A percentile compares a stretch with the other conserved stretches of the same genome.
phyloP scores from a whole-genome alignment of 2,888 invertebrate genomes.

The Orthonychiurus folsomi region DNA sequence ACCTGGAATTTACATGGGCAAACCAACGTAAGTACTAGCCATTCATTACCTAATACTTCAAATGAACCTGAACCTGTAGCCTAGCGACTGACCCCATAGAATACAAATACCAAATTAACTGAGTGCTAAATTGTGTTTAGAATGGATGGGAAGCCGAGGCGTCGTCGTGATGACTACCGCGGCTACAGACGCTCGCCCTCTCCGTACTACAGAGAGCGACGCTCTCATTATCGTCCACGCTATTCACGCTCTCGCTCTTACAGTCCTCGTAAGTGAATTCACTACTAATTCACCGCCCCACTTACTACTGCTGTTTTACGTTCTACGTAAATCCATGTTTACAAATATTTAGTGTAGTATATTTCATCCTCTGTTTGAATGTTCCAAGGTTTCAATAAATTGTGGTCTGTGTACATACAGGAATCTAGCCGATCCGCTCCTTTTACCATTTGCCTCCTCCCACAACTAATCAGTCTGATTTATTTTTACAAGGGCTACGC shows the following conservation, averaged over 20 bases:
- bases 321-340: too few relatives aligned
- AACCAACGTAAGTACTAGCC: slow-evolving; percentile 64
- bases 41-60: not conserved
- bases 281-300: too few relatives aligned
- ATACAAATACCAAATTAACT: not conserved
- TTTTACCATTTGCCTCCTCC: not conserved
- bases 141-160: slow-evolving; percentile 44
- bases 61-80: too few relatives aligned
- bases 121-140: too few relatives aligned
- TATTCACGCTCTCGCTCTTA: slow-evolving; percentile 66
- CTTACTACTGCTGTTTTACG: too few relatives aligned
- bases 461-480: not conserved
- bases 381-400: not conserved
- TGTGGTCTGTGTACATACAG: not conserved
- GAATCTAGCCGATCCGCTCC: not conserved
- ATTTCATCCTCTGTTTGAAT: not conserved
- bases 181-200: slow-evolving; percentile 55
- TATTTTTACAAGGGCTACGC: slow-evolving; percentile 6
- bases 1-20: slow-evolving; percentile 94
- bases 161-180: slow-evolving; percentile 35
- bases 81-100: too few relatives aligned
- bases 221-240: slow-evolving; percentile 55
- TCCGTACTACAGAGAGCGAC: slow-evolving; percentile 57
- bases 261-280: slow-evolving; percentile 64
- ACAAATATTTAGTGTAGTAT: not conserved